Conservation (phyloP, 2,797 vertebrate species). For the Enteromius thamalakanensis region DNA sequence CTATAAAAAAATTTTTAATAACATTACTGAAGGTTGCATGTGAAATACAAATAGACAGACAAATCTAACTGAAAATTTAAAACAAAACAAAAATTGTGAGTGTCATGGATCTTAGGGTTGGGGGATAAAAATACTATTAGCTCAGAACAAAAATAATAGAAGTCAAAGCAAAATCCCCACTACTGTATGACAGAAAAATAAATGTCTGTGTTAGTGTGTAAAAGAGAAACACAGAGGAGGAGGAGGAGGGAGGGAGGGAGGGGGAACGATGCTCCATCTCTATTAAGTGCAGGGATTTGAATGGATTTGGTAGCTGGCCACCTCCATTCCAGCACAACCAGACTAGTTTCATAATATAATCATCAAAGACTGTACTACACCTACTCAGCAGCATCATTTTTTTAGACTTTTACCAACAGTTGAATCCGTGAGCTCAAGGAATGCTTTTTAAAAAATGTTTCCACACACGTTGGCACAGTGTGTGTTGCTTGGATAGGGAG, state of each 20-base stretch:
- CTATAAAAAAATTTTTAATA: not conserved
- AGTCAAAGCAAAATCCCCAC: not conserved
- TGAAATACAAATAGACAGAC: not conserved
- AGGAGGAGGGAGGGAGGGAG: constrained; percentile 32
- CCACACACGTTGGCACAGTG: not conserved
- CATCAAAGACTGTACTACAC: constrained; percentile 28
- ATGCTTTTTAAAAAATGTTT: constrained; percentile 15
- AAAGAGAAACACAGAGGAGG: constrained; percentile 34
- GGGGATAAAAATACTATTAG: not conserved
- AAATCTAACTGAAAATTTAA: not conserved
- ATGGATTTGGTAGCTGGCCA: constrained; percentile 51
- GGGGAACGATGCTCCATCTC: constrained; percentile 30
- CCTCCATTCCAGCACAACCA: constrained; percentile 31
- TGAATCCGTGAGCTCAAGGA: not conserved
- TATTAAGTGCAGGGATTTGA: constrained; percentile 57
- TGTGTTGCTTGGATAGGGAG: not conserved
- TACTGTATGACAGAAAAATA: not conserved
- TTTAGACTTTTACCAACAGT: not conserved
- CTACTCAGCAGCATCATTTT: constrained; percentile 5
- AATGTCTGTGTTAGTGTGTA: not conserved
- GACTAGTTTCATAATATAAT: constrained; percentile 50
- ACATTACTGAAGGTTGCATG: not conserved
- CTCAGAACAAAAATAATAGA: not conserved
- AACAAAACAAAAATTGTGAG: not conserved
- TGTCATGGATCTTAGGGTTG: not conserved